phyloP scores from a whole-genome alignment of 2,888 invertebrate species.

The Alcis repandata region DNA sequence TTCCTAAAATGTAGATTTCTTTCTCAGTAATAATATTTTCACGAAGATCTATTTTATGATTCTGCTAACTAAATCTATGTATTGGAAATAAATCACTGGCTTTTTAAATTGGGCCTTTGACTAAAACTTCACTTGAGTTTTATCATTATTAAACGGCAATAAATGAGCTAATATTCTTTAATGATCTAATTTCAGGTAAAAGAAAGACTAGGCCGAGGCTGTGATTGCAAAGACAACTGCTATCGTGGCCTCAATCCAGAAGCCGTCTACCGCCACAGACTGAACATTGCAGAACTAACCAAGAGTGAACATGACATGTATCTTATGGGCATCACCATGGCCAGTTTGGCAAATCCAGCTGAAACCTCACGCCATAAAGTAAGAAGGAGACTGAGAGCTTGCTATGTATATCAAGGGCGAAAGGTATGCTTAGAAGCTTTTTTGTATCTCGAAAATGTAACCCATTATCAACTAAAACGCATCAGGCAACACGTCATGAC shows the following conservation, averaged over 20 bases:
- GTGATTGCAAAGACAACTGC: slow-evolving; percentile 93
- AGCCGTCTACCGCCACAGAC: slow-evolving; percentile 90
- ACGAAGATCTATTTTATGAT: too few relatives aligned
- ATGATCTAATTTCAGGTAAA: slow-evolving; percentile 85
- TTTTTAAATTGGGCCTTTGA: neutral
- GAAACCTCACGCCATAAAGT: slow-evolving; percentile 91
- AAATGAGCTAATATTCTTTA: slow-evolving; percentile 1
- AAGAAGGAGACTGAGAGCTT: slow-evolving; percentile 90
- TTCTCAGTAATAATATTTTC: too few relatives aligned
- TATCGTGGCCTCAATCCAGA: slow-evolving; percentile 91
- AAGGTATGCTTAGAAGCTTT: slow-evolving; percentile 93
- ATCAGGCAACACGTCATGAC: slow-evolving; percentile 93
- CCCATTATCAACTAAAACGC: slow-evolving; percentile 92
- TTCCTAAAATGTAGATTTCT: too few relatives aligned
- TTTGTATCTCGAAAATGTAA: slow-evolving; percentile 92
- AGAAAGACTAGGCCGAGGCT: slow-evolving; percentile 90
- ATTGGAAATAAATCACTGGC: neutral
- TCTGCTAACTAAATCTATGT: too few relatives aligned
- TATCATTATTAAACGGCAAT: neutral
- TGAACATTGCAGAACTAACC: slow-evolving; percentile 92
- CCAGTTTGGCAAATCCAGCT: slow-evolving; percentile 91
- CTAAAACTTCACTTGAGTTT: neutral
- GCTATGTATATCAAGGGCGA: slow-evolving; percentile 92
- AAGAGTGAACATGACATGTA: slow-evolving; percentile 95
- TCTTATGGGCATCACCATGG: slow-evolving; percentile 94